These are phyloP conservation scores for Halcyon malimbica DNA, from an alignment of 2,113 vertebrate genomes.

Conservation along the genomic window DNA sequence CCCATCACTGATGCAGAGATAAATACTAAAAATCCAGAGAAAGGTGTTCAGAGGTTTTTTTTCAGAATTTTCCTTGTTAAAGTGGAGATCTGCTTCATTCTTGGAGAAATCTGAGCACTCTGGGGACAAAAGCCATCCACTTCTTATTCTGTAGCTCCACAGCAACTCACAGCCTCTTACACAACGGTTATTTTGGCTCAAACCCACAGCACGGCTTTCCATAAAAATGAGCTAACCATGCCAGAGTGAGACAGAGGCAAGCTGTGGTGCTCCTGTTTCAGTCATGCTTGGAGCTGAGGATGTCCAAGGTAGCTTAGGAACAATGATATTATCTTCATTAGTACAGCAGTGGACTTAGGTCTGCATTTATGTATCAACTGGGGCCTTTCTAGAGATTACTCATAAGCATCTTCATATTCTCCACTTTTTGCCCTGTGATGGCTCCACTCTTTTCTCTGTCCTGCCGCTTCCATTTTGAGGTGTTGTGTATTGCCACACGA, in stretches of 20 bases:
- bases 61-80: not conserved
- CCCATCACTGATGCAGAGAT: not conserved
- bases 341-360: not conserved
- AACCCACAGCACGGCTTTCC: not conserved
- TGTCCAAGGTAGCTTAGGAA: not conserved
- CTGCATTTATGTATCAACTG: not conserved
- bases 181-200: not conserved
- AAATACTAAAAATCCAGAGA: not conserved
- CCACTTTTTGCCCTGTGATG: conserved; percentile 68
- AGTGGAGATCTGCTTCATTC: not conserved
- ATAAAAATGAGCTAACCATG: not conserved
- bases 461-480: conserved; percentile 74
- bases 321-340: fast-evolving
- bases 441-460: conserved; percentile 66
- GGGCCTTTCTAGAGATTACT: not conserved
- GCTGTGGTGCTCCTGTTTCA: not conserved
- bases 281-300: not conserved
- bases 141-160: not conserved
- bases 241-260: not conserved
- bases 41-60: not conserved
- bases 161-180: not conserved
- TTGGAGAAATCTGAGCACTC: not conserved
- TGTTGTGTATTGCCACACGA: conserved; percentile 60
- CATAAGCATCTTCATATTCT: conserved; percentile 72
- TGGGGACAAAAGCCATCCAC: not conserved